A percentile compares a stretch with the other conserved stretches of the same genome.
phyloP scores from a whole-genome alignment of 1,140 invertebrate species.

The Cardiocondyla obscurior region DNA sequence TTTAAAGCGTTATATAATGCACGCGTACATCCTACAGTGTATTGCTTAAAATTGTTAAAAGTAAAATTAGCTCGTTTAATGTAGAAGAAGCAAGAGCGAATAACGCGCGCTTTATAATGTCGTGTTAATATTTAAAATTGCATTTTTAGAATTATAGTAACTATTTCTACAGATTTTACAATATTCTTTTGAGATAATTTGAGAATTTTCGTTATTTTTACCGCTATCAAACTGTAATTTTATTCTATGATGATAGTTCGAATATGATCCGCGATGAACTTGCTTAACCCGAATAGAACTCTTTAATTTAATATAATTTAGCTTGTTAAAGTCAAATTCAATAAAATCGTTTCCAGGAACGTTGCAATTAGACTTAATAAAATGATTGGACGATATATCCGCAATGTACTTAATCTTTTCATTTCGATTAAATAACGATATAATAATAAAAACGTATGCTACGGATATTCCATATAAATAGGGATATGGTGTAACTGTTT shows the following conservation, averaged over 20 bases:
- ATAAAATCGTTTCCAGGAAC: neutral
- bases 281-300: neutral
- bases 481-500: neutral
- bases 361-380: neutral
- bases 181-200: neutral
- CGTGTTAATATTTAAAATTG: too few species aligned
- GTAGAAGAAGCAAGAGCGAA: too few species aligned
- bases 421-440: neutral
- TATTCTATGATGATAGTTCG: neutral
- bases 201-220: neutral
- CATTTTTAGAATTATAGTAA: neutral
- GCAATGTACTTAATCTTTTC: neutral
- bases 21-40: too few species aligned
- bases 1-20: too few species aligned
- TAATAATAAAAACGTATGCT: neutral
- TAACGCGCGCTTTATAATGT: too few species aligned
- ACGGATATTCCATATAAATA: neutral
- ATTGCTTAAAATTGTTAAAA: too few species aligned
- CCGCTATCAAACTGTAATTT: neutral
- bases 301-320: constrained; percentile 11
- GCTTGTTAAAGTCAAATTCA: neutral
- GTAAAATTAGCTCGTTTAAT: too few species aligned
- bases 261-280: neutral
- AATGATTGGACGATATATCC: neutral
- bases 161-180: neutral